Percentiles rank a stretch among this genome's conserved stretches.
Conservation (phyloP, 1,140 invertebrate species). For the Meloidogyne floridensis region DNA sequence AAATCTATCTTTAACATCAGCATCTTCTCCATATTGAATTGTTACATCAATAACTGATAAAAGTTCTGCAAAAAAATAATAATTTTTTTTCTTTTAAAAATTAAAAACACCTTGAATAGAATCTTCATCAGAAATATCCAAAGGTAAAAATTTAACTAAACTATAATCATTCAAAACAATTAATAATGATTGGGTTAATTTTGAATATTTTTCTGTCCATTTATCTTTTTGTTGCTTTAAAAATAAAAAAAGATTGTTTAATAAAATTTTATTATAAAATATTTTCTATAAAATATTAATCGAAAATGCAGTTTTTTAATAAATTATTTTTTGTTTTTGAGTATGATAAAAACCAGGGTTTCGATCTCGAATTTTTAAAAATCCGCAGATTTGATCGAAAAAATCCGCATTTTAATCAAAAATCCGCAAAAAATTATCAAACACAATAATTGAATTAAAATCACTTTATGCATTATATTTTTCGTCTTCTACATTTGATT, state of each 20-base stretch:
- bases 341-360: no score
- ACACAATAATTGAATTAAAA: no score
- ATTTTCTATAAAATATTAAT: no score
- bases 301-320: no score
- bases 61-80: slow-evolving; percentile 72
- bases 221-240: slow-evolving; percentile 6
- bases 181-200: slow-evolving; percentile 35
- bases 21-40: slow-evolving; percentile 92
- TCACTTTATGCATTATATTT: no score
- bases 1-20: slow-evolving; percentile 72
- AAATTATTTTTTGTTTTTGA: no score
- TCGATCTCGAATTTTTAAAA: no score
- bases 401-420: no score
- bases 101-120: slow-evolving; percentile 60
- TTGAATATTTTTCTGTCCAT: slow-evolving; percentile 29
- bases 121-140: slow-evolving; percentile 87
- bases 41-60: slow-evolving; percentile 86
- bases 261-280: no score
- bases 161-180: slow-evolving; percentile 83
- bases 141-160: slow-evolving; percentile 84
- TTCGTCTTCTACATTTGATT: no score
- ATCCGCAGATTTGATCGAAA: no score
- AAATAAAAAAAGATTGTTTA: not conserved
- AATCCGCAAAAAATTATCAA: no score
- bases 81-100: not conserved